A percentile compares a stretch with the other conserved stretches of the same genome.
phyloP scores from a whole-genome alignment of 2,797 vertebrate genomes.

The Mormyrops attenuatus region DNA sequence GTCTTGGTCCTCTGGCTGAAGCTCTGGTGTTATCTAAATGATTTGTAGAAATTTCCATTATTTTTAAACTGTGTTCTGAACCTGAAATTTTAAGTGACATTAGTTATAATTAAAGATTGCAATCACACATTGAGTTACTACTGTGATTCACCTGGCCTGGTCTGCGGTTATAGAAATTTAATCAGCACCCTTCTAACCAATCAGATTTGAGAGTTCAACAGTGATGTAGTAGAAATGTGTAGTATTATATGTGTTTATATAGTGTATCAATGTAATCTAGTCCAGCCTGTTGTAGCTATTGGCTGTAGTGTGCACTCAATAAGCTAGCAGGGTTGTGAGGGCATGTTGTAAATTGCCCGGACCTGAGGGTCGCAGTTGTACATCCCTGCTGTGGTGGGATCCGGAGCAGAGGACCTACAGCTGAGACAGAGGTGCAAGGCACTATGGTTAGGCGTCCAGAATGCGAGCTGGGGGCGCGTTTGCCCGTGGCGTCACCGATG shows the following conservation, averaged over 20 bases:
- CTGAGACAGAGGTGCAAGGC: background rate
- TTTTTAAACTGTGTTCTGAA: background rate
- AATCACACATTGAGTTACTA: background rate
- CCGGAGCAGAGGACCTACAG: background rate
- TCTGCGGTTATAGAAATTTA: background rate
- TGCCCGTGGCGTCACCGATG: background rate
- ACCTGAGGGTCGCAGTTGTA: background rate
- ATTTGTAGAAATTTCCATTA: background rate
- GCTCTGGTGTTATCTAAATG: background rate
- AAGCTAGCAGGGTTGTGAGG: background rate
- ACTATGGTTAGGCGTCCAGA: background rate
- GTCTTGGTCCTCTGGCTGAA: background rate
- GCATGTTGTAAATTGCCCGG: background rate
- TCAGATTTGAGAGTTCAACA: background rate
- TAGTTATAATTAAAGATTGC: background rate
- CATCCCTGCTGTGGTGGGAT: background rate
- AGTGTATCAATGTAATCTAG: background rate
- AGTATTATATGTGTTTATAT: background rate
- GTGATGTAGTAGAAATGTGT: background rate
- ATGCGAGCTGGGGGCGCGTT: background rate
- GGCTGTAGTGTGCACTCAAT: background rate
- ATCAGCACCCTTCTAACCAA: background rate
- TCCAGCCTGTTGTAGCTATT: background rate
- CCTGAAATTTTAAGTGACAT: background rate
- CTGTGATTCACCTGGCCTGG: background rate